These are phyloP conservation scores for Oasisia sp. DNA, from an alignment of 2,888 invertebrate genomes.

Conservation along the genomic window DNA sequence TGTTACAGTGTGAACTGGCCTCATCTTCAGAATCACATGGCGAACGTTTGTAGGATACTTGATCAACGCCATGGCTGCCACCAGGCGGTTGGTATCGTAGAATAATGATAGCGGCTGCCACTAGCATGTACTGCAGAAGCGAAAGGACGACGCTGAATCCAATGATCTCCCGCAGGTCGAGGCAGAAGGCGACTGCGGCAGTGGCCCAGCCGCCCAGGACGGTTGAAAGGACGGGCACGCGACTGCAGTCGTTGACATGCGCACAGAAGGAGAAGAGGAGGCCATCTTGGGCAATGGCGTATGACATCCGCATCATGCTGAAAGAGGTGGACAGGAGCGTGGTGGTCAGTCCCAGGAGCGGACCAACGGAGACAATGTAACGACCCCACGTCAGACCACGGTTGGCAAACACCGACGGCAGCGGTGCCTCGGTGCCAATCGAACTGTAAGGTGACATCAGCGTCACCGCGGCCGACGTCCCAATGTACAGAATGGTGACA, in stretches of 20 bases:
- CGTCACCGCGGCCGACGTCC: conserved; percentile 34
- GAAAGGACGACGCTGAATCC: conserved; percentile 33
- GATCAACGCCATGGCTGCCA: not conserved
- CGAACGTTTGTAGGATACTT: not conserved
- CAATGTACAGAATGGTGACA: conserved; percentile 39
- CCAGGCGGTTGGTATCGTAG: conserved; percentile 34
- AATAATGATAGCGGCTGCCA: conserved; percentile 37
- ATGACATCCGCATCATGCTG: not conserved
- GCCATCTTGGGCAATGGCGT: conserved; percentile 41
- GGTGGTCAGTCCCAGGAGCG: conserved; percentile 60
- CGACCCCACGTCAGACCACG: conserved; percentile 58
- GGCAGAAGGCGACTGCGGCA: conserved; percentile 31
- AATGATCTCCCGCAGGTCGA: conserved; percentile 36
- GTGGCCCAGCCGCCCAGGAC: conserved; percentile 29
- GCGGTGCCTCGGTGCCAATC: conserved; percentile 56
- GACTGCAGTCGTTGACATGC: conserved; percentile 26
- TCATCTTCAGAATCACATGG: not conserved
- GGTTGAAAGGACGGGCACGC: conserved; percentile 33
- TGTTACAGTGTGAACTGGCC: not conserved
- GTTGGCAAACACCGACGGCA: conserved; percentile 57
- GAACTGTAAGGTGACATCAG: conserved; percentile 45
- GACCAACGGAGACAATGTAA: conserved; percentile 59
- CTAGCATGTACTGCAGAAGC: conserved; percentile 36
- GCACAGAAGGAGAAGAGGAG: conserved; percentile 33
- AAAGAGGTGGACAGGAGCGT: conserved; percentile 39